Evolutionary conservation across 2,797 vertebrate genomes (phyloP).

Genomic region (Erethizon dorsatum): DNA sequence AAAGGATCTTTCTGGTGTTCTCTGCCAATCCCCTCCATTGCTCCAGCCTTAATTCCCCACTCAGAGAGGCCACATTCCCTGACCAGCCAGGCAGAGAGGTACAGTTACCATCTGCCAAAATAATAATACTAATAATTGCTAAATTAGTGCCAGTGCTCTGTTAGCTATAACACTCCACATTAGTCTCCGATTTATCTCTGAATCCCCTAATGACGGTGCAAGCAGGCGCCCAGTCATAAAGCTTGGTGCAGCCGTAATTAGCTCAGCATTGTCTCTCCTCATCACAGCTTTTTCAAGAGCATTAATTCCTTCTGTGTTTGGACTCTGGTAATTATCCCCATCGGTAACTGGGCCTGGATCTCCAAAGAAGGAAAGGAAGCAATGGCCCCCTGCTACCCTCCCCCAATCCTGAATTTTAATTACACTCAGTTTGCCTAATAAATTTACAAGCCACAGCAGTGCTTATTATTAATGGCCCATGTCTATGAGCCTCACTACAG

Average conservation of each 20-base stretch:
- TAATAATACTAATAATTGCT: constrained; percentile 61
- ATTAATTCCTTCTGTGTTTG: constrained; percentile 89
- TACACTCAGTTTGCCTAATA: constrained; percentile 82
- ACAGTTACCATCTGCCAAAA: constrained; percentile 52
- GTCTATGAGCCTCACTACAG: background rate
- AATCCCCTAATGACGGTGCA: constrained; percentile 85
- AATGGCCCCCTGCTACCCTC: constrained; percentile 21
- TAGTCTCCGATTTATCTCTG: constrained; percentile 77
- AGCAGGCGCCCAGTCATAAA: constrained; percentile 80
- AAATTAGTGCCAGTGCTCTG: constrained; percentile 79
- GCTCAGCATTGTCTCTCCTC: constrained; percentile 85
- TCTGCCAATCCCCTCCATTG: background rate
- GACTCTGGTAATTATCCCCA: constrained; percentile 89
- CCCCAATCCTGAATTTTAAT: constrained; percentile 78
- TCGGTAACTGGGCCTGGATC: constrained; percentile 82
- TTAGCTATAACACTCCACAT: constrained; percentile 81
- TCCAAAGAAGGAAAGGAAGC: constrained; percentile 77
- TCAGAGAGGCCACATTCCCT: background rate
- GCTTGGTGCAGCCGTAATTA: constrained; percentile 86
- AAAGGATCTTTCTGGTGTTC: background rate
- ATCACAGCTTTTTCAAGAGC: constrained; percentile 85
- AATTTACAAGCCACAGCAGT: constrained; percentile 75
- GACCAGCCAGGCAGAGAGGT: constrained; percentile 32
- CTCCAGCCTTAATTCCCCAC: background rate
- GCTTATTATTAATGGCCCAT: constrained; percentile 73